Base-by-base conservation (phyloP, 2,113 vertebrate species). In the Xiphophorus hellerii region DNA sequence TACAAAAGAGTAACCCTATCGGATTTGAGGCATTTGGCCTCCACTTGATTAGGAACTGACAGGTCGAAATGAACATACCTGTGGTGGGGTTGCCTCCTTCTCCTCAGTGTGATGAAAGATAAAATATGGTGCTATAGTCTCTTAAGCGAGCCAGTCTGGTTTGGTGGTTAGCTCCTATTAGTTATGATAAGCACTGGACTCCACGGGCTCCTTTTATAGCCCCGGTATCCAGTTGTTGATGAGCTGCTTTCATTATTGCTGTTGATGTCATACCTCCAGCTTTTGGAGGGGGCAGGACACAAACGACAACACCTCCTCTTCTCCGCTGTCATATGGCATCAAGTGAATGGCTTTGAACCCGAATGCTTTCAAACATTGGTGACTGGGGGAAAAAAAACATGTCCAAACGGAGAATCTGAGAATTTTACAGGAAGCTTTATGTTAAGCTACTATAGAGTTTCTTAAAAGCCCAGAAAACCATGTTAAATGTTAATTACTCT, bases 181-280 rank as follows among this genome's bases (percentile, higher is more conserved):
- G 80, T 91, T 89, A 70, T 82, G 85, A 89, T 91, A 71, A 87
- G 81, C 62, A 25, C 72, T 66, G 82, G 78, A 74, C 78, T 81
- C 78, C 63, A 33, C 64, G 33, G 68, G 70, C 42, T 89, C 86
- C 87, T 93, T 94, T 93, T 94, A 95, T 94, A 94, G 82, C 74
- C 70, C 9, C 61, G 0, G 63, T 81, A 33, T 69, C 82, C 82
- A 74, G 66, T 85, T 90, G 91, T 92, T 92, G 93, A 95, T 92
- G 92, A 92, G 90, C 84, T 84, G 84, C 74, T 84, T 87, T 93
- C 91, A 93, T 93, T 92, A 92, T 83, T 88, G 81, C 87, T 76
- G 87, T 88, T 94, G 91, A 92, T 93, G 92, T 94, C 92, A 94
- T 71, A 86, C 78, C 76, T 83, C 78, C 66, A 77, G 83, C 80